A percentile compares a stretch with the other conserved stretches of the same genome.
These are phyloP conservation scores for Chalcis sispes DNA, from an alignment of 2,888 invertebrate species.

Conservation along the genomic window DNA sequence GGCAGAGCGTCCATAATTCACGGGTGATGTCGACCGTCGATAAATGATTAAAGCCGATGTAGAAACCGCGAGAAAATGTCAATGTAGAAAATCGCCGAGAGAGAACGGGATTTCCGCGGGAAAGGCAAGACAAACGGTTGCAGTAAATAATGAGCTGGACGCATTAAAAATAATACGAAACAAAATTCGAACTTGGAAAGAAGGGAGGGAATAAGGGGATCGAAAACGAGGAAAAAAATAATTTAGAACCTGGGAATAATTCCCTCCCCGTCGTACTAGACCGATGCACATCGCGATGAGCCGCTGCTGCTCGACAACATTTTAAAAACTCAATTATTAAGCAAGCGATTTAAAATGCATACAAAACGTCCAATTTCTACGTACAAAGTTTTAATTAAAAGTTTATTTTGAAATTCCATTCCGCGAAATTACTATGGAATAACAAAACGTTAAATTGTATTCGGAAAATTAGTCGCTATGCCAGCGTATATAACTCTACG, in stretches of 20 bases:
- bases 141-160: too few relatives aligned
- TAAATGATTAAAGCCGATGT: too few relatives aligned
- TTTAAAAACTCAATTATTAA: conserved; percentile 50
- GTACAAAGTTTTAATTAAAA: conserved; percentile 54
- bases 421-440: conserved; percentile 36
- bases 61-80: too few relatives aligned
- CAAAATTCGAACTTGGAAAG: too few relatives aligned
- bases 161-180: too few relatives aligned
- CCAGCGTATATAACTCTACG: background rate
- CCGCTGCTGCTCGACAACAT: conserved; percentile 6
- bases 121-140: too few relatives aligned
- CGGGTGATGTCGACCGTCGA: too few relatives aligned
- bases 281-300: background rate
- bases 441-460: conserved; percentile 45
- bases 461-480: conserved; percentile 44
- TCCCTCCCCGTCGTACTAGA: background rate
- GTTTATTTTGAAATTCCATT: conserved; percentile 56
- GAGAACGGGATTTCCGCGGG: too few relatives aligned
- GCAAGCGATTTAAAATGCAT: conserved; percentile 51
- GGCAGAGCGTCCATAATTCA: too few relatives aligned
- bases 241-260: conserved; percentile 24
- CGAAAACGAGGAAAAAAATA: conserved; percentile 27
- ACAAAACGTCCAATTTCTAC: conserved; percentile 32
- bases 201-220: too few relatives aligned
- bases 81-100: too few relatives aligned